These are phyloP conservation scores for Cheilosia variabilis DNA, from an alignment of 2,888 invertebrate species.

Conservation along the genomic window DNA sequence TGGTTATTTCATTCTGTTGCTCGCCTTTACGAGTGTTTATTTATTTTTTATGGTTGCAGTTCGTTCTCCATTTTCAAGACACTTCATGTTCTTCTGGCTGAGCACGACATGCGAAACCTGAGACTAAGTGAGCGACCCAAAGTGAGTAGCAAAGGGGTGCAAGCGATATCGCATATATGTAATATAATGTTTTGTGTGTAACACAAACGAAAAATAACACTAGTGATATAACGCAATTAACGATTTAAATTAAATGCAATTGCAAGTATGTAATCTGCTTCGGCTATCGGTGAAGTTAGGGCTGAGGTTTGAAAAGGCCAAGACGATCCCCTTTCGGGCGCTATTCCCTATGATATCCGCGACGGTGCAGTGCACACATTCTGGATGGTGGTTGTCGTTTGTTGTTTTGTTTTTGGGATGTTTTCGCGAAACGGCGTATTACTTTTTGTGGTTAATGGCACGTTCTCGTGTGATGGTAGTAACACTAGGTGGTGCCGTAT, in stretches of 20 bases:
- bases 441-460: constrained; percentile 57
- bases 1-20: constrained; percentile 24
- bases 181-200: constrained; percentile 18
- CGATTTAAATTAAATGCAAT: constrained; percentile 72
- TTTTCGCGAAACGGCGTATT: constrained; percentile 46
- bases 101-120: constrained; percentile 74
- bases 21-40: constrained; percentile 3
- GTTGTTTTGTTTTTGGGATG: constrained; percentile 17
- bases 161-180: constrained; percentile 33
- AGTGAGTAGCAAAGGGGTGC: constrained; percentile 28
- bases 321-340: constrained; percentile 34
- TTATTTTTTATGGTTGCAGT: constrained; percentile 40
- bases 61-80: constrained; percentile 69
- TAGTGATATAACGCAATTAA: constrained; percentile 68
- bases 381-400: neutral
- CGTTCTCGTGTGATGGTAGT: constrained; percentile 55
- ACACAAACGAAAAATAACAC: neutral
- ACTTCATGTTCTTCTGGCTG: constrained; percentile 70
- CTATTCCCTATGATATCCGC: constrained; percentile 4
- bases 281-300: constrained; percentile 53
- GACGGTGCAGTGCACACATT: constrained; percentile 33
- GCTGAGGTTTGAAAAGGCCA: constrained; percentile 20
- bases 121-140: constrained; percentile 66
- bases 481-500: neutral
- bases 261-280: constrained; percentile 54